Conservation (phyloP, 2,888 invertebrate genomes). For the Cephus sareptanus region DNA sequence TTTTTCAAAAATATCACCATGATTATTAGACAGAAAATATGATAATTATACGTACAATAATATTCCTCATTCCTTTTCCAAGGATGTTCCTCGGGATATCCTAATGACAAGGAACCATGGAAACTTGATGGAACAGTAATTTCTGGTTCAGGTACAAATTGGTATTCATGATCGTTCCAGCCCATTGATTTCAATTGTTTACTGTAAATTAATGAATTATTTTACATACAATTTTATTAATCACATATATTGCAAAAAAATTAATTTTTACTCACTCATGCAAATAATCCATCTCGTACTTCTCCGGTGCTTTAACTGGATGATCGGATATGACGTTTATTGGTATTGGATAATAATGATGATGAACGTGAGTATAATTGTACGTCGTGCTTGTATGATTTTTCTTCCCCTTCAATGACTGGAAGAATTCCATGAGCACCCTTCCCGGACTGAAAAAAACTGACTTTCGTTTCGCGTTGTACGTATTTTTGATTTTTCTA, state of each 20-base stretch:
- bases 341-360: constrained; percentile 50
- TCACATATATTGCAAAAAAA: background rate
- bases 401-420: constrained; percentile 38
- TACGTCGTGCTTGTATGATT: constrained; percentile 28
- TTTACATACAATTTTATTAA: background rate
- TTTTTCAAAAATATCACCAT: too few species aligned
- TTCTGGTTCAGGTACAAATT: constrained; percentile 34
- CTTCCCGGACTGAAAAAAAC: constrained; percentile 40
- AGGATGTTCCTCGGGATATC: too few species aligned
- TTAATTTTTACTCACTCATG: constrained; percentile 34
- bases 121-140: constrained; percentile 16
- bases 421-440: constrained; percentile 36
- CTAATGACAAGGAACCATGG: background rate
- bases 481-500: background rate
- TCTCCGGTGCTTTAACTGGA: constrained; percentile 36
- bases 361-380: constrained; percentile 48
- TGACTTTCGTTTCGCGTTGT: too few species aligned
- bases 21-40: too few species aligned
- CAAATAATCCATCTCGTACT: constrained; percentile 37
- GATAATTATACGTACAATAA: too few species aligned
- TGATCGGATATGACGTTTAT: constrained; percentile 29
- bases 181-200: constrained; percentile 40
- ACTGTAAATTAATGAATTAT: constrained; percentile 27
- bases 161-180: constrained; percentile 44
- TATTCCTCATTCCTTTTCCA: too few species aligned